Percentiles rank a stretch among this genome's conserved stretches.
Conservation (phyloP, 2,797 vertebrate species). For the Smutsia temminckii region DNA sequence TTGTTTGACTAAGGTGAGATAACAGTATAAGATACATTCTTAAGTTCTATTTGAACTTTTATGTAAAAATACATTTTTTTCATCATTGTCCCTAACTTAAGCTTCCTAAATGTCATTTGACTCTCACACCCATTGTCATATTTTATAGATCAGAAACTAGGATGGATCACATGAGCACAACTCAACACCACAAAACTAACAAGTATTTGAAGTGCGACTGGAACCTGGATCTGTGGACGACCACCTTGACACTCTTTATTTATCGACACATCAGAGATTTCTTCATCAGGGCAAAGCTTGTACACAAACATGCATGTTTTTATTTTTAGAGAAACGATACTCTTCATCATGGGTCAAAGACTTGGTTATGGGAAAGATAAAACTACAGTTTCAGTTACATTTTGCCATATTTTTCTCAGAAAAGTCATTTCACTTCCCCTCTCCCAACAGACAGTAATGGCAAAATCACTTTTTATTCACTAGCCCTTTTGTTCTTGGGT, state of each 20-base stretch:
- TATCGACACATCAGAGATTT: not conserved
- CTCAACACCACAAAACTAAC: not conserved
- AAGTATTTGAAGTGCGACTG: not conserved
- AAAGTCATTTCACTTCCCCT: not conserved
- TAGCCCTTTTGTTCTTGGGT: not conserved
- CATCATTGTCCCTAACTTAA: not conserved
- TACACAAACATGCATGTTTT: not conserved
- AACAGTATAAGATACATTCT: not conserved
- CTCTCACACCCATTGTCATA: not conserved
- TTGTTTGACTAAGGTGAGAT: not conserved
- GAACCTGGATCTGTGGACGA: not conserved
- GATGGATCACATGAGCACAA: not conserved
- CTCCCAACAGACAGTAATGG: not conserved
- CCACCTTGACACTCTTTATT: not conserved
- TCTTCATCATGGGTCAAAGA: not conserved
- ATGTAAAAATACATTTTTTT: not conserved
- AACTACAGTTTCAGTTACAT: not conserved
- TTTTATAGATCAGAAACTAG: not conserved
- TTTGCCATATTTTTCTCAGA: constrained; percentile 18
- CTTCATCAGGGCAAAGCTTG: not conserved
- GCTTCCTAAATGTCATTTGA: not conserved
- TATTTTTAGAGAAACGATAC: not conserved
- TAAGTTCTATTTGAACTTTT: not conserved
- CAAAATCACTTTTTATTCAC: not conserved
- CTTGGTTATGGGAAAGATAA: not conserved